Evolutionary conservation across 2,797 vertebrate species (phyloP).

Genomic region (Anabas testudineus): DNA sequence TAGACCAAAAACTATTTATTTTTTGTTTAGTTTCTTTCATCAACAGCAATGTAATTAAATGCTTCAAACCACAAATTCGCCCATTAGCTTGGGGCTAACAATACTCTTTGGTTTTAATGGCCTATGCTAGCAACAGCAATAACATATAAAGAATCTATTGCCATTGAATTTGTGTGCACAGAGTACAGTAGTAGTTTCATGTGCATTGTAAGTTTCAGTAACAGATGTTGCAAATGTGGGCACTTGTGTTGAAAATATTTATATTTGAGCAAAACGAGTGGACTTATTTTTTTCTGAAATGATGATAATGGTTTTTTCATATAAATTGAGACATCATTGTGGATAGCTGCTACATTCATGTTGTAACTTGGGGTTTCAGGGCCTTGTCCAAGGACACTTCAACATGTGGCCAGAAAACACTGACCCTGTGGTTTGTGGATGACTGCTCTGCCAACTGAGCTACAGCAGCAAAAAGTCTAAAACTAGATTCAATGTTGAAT

Average conservation of each 20-base stretch:
- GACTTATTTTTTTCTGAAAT: not conserved
- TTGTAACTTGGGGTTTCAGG: too few relatives aligned
- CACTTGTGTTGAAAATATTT: not conserved
- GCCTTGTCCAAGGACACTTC: too few relatives aligned
- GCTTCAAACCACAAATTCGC: conserved; percentile 11
- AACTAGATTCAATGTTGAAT: too few relatives aligned
- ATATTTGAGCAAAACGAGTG: too few relatives aligned
- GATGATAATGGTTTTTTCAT: not conserved
- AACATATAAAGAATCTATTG: not conserved
- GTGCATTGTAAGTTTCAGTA: not conserved
- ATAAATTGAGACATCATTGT: too few relatives aligned
- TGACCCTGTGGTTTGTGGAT: too few relatives aligned
- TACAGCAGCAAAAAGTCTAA: too few relatives aligned
- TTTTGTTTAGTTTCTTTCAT: too few relatives aligned
- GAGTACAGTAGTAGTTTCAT: not conserved
- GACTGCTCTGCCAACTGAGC: too few relatives aligned
- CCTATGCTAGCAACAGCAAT: conserved; percentile 5
- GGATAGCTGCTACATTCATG: too few relatives aligned
- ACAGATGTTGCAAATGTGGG: not conserved
- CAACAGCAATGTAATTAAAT: conserved; percentile 20
- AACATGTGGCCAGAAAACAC: too few relatives aligned
- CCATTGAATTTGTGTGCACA: not conserved
- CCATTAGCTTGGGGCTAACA: conserved; percentile 35
- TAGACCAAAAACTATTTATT: not conserved
- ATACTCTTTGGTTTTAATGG: conserved; percentile 38